Evolutionary conservation across 1,140 invertebrate genomes (phyloP), one percentile per base, ranked within the genome.

Genomic region (Globodera ellingtonae): DNA sequence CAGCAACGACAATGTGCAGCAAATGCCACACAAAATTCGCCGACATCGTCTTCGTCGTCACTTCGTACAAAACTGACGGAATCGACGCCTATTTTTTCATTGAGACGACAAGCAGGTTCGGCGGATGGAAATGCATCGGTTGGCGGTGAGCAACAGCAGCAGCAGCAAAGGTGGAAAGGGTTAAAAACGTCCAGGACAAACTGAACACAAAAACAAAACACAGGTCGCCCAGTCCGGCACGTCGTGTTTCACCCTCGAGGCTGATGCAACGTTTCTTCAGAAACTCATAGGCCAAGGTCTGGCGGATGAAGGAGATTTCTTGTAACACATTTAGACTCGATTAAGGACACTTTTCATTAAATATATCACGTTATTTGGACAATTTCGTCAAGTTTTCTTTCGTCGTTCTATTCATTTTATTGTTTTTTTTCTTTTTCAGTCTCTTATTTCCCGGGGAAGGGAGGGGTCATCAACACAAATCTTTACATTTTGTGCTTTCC

Each of bases 191-290:
- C 35, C 15, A 15, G 9, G 18, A n/a, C 48, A 46, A 85, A 35
- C 78, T 50, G 50, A 7, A 73, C 78, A 71, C 35, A 13, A 44
- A n/a, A 72, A 48, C 48, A 46, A 85, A 85, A 35, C 79, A 21
- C n/a, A 82, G 81, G 8, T 69, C 81, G 1, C 81, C 81, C 21
- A 21, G 72, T 18, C 81, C 81, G 13, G 66, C 48, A 4, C 81
- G 81, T 10, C 83, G 84, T 46, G 48, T 82, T 10, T 82, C 81
- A 5, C 81, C 81, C 2, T 84, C 82, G 8, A 80, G 81, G 21
- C 67, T 82, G n/a, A 81, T 82, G 21, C 81, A 82, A 73, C 76
- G 83, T 8, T 69, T 81, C 9, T 81, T 81, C 81, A 80, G 82
- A 7, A 67, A 9, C 1, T 18, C 9, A 67, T 7, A 67, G 8